Percentiles rank a stretch among this genome's conserved stretches.
Conservation (phyloP, 1,140 invertebrate species). For the Lepidotrigona ventralis region DNA sequence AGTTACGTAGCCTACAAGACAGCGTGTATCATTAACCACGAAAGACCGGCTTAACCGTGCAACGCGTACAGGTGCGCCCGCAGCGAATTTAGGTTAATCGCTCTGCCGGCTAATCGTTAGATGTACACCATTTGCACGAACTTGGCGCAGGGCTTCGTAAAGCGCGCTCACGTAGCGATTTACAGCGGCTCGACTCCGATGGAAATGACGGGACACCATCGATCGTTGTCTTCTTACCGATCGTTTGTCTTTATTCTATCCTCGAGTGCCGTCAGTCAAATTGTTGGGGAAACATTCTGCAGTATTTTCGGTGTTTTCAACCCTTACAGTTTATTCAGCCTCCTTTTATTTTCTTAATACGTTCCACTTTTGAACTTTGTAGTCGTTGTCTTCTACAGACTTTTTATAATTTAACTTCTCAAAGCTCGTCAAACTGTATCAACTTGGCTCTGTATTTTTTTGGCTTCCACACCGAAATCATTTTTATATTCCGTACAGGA, state of each 20-base stretch:
- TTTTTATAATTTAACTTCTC: no score
- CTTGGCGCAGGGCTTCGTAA: slow-evolving; percentile 52
- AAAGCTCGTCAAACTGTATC: no score
- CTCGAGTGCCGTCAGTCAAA: no score
- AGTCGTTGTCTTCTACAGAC: no score
- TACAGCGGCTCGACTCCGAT: neutral
- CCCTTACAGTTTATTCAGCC: no score
- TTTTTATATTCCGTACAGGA: no score
- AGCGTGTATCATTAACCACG: slow-evolving; percentile 58
- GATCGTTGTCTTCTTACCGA: slow-evolving; percentile 20
- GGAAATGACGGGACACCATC: slow-evolving; percentile 24
- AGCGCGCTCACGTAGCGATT: slow-evolving; percentile 24
- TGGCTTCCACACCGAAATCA: no score
- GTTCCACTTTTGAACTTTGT: no score
- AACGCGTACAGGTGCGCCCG: slow-evolving; percentile 67
- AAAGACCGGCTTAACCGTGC: slow-evolving; percentile 60
- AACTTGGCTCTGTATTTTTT: no score
- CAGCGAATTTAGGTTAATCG: slow-evolving; percentile 73
- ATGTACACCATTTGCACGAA: slow-evolving; percentile 54
- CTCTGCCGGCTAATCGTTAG: slow-evolving; percentile 67
- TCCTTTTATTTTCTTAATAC: no score
- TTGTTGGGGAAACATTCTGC: neutral
- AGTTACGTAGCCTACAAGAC: slow-evolving; percentile 35
- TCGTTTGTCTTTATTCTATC: neutral
- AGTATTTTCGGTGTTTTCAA: neutral